These are phyloP conservation scores for Chloropsis cyanopogon DNA, from an alignment of 2,113 vertebrate species.

Conservation along the genomic window DNA sequence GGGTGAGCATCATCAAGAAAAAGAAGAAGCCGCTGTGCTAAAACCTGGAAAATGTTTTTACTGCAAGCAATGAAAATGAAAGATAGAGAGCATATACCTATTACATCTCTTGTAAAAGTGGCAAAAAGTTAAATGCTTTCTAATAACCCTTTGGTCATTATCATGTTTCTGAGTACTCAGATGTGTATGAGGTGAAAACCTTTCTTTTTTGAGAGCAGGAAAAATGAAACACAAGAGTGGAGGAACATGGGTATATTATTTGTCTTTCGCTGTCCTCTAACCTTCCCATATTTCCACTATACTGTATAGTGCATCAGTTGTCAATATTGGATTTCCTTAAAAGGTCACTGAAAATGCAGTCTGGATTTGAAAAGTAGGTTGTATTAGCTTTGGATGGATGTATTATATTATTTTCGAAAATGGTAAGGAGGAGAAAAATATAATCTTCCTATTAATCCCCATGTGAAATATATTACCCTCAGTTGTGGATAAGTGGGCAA, in stretches of 20 bases:
- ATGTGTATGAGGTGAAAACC: neutral
- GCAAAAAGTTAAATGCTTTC: neutral
- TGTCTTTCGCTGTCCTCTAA: neutral
- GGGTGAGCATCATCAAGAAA: neutral
- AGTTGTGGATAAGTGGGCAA: neutral
- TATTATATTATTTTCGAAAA: neutral
- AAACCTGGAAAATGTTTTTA: neutral
- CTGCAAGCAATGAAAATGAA: neutral
- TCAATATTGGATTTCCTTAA: neutral
- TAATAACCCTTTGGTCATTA: neutral
- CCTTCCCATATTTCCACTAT: neutral
- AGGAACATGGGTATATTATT: neutral
- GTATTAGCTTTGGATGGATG: neutral
- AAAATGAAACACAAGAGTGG: neutral
- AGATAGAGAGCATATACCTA: neutral
- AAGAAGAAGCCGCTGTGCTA: neutral
- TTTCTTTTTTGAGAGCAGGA: neutral
- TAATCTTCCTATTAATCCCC: neutral
- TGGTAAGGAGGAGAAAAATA: neutral
- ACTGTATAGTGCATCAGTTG: neutral
- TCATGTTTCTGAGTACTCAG: neutral
- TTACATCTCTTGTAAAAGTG: neutral
- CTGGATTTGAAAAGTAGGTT: neutral
- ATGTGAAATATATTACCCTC: neutral
- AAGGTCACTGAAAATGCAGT: neutral